These are phyloP conservation scores for Syngnathus scovelli DNA, from an alignment of 2,113 vertebrate species.

Conservation along the genomic window DNA sequence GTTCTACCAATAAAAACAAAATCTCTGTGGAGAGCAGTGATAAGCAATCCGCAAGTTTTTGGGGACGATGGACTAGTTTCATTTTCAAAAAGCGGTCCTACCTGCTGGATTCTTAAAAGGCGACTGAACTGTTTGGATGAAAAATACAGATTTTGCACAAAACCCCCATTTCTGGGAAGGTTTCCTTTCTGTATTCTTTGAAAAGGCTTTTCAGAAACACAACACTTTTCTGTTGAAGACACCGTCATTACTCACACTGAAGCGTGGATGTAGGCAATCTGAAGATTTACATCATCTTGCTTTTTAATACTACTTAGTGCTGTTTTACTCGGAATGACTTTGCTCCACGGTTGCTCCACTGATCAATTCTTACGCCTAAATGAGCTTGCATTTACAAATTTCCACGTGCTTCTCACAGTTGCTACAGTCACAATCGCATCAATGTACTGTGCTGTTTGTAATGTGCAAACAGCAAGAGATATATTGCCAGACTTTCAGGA, in stretches of 20 bases:
- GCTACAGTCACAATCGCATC: background rate
- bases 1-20: too few relatives aligned
- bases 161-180: background rate
- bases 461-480: background rate
- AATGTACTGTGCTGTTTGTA: background rate
- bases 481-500: too few relatives aligned
- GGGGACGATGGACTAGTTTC: too few relatives aligned
- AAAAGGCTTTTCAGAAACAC: background rate
- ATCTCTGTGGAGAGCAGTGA: too few relatives aligned
- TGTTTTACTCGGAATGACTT: conserved; percentile 23
- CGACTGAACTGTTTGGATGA: background rate
- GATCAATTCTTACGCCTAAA: conserved; percentile 43
- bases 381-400: conserved; percentile 29
- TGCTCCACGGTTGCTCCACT: conserved; percentile 25
- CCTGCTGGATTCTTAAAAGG: background rate
- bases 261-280: conserved; percentile 13
- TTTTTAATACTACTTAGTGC: conserved; percentile 9
- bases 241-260: background rate
- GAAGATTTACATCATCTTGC: conserved; percentile 11
- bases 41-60: too few relatives aligned
- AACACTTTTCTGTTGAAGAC: background rate
- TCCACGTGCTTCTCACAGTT: conserved; percentile 22
- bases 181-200: background rate
- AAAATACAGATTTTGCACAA: background rate
- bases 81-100: background rate